A percentile compares a stretch with the other conserved stretches of the same genome.
Conservation (phyloP, 2,113 vertebrate species). For the Strix aluco region DNA sequence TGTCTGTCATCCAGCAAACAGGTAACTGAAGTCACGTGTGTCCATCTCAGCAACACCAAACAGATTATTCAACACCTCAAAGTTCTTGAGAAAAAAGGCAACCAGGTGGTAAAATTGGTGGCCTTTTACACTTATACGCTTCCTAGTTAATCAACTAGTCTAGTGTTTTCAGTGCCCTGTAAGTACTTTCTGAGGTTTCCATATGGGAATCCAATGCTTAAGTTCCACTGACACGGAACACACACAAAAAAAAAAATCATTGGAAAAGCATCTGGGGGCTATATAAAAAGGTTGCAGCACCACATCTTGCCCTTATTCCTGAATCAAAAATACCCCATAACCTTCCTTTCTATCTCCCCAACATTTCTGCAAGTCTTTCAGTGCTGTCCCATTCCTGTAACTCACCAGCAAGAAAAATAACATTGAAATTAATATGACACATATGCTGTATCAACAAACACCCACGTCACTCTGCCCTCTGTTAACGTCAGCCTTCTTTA, state of each 20-base stretch:
- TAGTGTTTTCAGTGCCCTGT: not conserved
- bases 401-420: not conserved
- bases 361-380: not conserved
- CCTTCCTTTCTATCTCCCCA: not conserved
- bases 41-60: not conserved
- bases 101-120: not conserved
- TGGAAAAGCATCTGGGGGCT: not conserved
- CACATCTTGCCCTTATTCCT: not conserved
- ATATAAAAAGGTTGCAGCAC: not conserved
- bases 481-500: not conserved
- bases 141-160: not conserved
- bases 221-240: not conserved
- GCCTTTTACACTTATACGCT: not conserved
- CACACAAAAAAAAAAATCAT: not conserved
- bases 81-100: not conserved
- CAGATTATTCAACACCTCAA: not conserved
- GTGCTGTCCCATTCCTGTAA: not conserved
- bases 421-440: not conserved
- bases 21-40: accelerated
- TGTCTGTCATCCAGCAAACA: not conserved
- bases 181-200: not conserved
- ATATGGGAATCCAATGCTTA: not conserved
- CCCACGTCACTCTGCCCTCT: accelerated
- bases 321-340: not conserved
- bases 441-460: not conserved